These are phyloP conservation scores for Drymodes brunneopygia DNA, from an alignment of 2,113 vertebrate species.

Conservation along the genomic window DNA sequence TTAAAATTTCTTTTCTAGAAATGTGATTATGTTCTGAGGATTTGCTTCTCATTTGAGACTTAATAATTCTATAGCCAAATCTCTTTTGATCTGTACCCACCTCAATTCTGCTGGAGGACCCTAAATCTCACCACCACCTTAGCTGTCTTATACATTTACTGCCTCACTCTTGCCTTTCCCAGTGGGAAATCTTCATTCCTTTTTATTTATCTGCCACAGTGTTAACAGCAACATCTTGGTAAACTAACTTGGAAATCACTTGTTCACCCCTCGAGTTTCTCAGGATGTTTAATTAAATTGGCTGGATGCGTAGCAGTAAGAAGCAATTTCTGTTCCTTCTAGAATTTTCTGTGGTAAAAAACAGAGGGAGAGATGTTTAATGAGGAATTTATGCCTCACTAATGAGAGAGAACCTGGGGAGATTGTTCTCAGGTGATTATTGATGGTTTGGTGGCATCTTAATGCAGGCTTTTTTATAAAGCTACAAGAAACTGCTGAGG, in stretches of 20 bases:
- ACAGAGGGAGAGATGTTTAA: background rate
- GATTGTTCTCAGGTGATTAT: background rate
- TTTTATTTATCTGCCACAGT: background rate
- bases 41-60: background rate
- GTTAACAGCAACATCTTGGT: background rate
- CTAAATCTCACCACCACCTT: background rate
- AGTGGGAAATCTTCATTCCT: background rate
- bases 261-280: fast-evolving
- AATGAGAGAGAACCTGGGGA: background rate
- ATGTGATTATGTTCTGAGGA: background rate
- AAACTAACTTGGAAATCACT: background rate
- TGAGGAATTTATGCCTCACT: background rate
- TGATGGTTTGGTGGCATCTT: background rate
- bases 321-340: background rate
- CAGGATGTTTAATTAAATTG: background rate
- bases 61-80: background rate
- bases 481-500: background rate
- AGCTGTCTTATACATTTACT: background rate
- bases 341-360: background rate
- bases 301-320: background rate
- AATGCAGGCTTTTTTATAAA: background rate
- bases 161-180: background rate
- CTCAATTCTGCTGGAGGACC: background rate
- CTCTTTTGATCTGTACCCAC: background rate
- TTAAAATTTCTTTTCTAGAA: background rate